These are phyloP conservation scores for Sinopyrophorus schimmeli DNA, from an alignment of 2,888 invertebrate species.

Conservation along the genomic window DNA sequence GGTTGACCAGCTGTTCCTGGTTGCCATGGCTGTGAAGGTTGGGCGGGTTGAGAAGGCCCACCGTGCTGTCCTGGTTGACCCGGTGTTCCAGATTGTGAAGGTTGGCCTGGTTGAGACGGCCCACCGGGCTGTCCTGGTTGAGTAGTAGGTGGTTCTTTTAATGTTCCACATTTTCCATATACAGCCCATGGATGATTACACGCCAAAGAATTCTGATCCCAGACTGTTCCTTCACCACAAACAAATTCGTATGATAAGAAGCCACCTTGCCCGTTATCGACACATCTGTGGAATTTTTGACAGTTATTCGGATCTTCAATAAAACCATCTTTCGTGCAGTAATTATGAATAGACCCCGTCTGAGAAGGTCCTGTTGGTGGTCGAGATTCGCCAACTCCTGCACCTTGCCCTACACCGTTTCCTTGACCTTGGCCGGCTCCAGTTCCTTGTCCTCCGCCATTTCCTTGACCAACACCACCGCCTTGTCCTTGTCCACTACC, in stretches of 20 bases:
- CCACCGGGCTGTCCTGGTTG: slow-evolving; percentile 4
- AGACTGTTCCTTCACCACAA: slow-evolving; percentile 71
- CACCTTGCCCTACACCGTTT: slow-evolving; percentile 8
- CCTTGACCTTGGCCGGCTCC: slow-evolving; percentile 1
- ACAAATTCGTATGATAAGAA: slow-evolving; percentile 70
- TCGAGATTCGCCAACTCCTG: neutral
- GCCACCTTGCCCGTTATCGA: slow-evolving; percentile 62
- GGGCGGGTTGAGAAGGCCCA: slow-evolving; percentile 29
- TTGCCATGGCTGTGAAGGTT: slow-evolving; percentile 35
- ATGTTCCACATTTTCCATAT: slow-evolving; percentile 35
- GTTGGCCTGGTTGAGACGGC: slow-evolving; percentile 15
- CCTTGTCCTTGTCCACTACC: neutral
- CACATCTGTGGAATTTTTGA: slow-evolving; percentile 77
- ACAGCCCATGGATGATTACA: slow-evolving; percentile 65
- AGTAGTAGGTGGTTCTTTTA: slow-evolving; percentile 12
- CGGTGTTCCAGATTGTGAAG: slow-evolving; percentile 29
- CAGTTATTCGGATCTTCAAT: slow-evolving; percentile 70
- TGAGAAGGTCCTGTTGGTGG: slow-evolving; percentile 60
- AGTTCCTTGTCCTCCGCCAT: neutral
- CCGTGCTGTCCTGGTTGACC: slow-evolving; percentile 31
- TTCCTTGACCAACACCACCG: neutral
- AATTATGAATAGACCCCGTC: too few species aligned
- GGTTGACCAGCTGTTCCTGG: slow-evolving; percentile 29
- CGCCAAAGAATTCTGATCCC: slow-evolving; percentile 66
- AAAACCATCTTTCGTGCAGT: slow-evolving; percentile 53